phyloP scores from a whole-genome alignment of 2,797 vertebrate genomes.

The Meda fulgida region DNA sequence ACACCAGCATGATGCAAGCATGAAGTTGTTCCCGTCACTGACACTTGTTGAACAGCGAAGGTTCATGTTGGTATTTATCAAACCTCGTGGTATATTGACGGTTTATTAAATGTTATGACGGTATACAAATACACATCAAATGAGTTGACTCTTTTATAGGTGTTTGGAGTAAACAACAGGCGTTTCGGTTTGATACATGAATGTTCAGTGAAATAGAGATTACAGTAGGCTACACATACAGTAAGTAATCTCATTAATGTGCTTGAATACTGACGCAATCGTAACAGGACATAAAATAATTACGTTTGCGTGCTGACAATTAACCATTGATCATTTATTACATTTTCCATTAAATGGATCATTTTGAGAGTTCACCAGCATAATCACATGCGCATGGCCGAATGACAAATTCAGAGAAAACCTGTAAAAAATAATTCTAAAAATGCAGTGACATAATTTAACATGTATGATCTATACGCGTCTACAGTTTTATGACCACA shows the following conservation, averaged over 20 bases:
- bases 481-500: background rate
- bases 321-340: background rate
- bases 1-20: background rate
- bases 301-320: background rate
- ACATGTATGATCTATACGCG: background rate
- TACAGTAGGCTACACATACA: conserved; percentile 3
- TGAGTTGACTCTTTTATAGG: background rate
- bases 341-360: background rate
- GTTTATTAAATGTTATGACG: background rate
- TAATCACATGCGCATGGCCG: background rate
- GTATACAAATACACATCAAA: background rate
- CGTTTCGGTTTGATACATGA: background rate
- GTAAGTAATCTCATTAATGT: background rate
- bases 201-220: background rate
- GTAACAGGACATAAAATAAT: background rate
- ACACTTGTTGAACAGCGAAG: conserved; percentile 23
- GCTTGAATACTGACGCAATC: background rate
- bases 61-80: background rate
- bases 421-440: background rate
- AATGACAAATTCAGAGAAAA: background rate
- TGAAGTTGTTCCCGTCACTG: background rate
- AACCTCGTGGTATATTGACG: background rate
- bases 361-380: background rate
- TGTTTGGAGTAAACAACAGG: background rate
- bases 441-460: background rate